A percentile compares a stretch with the other conserved stretches of the same genome.
Conservation (phyloP, 2,113 vertebrate genomes). For the Syngnathus typhle region DNA sequence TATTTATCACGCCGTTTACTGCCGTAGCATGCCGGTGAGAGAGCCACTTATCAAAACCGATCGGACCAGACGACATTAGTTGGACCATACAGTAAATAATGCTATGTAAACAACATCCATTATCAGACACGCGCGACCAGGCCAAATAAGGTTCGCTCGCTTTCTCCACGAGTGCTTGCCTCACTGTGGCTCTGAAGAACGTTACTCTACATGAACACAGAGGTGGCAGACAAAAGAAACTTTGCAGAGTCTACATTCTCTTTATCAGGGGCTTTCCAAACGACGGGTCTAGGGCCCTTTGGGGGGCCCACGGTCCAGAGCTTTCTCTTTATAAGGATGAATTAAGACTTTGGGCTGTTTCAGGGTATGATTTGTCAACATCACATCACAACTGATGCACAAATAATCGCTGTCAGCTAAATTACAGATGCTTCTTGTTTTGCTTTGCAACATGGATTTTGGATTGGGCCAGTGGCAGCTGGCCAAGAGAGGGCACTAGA, state of each 20-base stretch:
- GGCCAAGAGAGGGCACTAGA: neutral
- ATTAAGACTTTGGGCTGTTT: too few species aligned
- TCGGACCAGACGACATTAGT: neutral
- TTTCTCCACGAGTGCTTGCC: neutral
- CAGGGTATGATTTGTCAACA: neutral
- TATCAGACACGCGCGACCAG: neutral
- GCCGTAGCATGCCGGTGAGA: neutral
- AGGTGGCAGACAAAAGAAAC: neutral
- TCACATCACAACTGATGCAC: neutral
- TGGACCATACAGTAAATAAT: constrained; percentile 1
- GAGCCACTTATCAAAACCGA: constrained; percentile 1
- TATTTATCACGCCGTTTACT: constrained; percentile 5
- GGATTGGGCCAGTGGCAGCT: neutral
- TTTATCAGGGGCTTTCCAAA: neutral
- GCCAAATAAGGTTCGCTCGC: neutral
- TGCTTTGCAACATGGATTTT: neutral
- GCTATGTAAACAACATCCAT: constrained; percentile 6
- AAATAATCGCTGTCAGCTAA: neutral
- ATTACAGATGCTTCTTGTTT: neutral
- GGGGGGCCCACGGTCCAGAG: too few species aligned
- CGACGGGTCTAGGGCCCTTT: neutral
- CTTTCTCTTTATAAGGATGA: too few species aligned
- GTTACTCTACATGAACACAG: neutral
- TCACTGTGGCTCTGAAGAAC: neutral
- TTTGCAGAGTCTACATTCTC: neutral